These are phyloP conservation scores for Pyrgilauda ruficollis DNA, from an alignment of 2,113 vertebrate genomes.

Conservation along the genomic window DNA sequence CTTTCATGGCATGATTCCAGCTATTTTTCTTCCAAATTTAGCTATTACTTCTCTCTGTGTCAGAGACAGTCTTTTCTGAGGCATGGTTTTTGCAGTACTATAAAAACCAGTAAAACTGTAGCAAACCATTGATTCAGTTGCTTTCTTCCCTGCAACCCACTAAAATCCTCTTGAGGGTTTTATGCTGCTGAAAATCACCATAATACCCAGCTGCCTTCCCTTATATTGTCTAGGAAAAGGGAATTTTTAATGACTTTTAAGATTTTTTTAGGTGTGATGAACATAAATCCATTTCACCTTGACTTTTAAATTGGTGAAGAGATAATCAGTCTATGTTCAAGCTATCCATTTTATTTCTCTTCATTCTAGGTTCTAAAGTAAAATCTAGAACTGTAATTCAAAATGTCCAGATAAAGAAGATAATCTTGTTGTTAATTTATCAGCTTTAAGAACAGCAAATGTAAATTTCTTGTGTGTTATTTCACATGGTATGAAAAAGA, in stretches of 20 bases:
- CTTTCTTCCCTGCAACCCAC: background rate
- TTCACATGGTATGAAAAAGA: background rate
- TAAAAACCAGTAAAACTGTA: background rate
- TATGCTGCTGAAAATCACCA: background rate
- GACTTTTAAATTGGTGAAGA: background rate
- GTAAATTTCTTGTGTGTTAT: background rate
- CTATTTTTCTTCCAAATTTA: background rate
- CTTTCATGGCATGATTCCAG: background rate
- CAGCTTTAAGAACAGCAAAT: background rate
- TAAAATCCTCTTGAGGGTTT: background rate
- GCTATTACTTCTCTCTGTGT: background rate
- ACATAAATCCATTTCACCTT: background rate
- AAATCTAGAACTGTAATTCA: background rate
- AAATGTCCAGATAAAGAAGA: background rate
- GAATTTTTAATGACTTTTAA: background rate
- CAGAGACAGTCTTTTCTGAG: background rate
- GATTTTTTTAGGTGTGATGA: background rate
- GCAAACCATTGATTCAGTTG: background rate
- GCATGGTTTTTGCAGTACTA: background rate
- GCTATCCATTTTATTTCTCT: background rate
- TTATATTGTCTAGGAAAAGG: background rate
- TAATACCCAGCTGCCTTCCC: background rate
- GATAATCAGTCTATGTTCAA: background rate
- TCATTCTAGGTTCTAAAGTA: background rate
- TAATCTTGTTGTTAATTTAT: background rate